Percentiles rank a stretch among this genome's conserved stretches.
Evolutionary conservation across 2,888 invertebrate species (phyloP).

Genomic region (Pristionchus arcanus): DNA sequence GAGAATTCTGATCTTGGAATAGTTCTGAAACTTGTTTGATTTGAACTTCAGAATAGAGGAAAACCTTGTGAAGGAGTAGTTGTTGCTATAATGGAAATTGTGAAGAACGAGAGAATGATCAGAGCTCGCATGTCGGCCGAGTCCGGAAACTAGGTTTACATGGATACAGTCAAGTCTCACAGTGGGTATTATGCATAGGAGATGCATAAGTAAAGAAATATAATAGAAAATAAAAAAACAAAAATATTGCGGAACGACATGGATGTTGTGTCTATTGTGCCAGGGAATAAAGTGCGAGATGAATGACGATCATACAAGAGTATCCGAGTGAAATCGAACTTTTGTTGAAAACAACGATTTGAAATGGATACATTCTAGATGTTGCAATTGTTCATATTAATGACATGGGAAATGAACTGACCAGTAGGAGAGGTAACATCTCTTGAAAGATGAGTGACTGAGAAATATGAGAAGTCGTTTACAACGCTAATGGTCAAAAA

Average conservation of each 20-base stretch:
- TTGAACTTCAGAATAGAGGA: neutral
- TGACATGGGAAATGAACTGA: neutral
- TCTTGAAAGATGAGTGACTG: neutral
- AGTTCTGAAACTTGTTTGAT: neutral
- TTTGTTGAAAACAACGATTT: neutral
- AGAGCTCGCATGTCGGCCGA: too few relatives aligned
- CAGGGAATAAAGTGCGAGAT: too few relatives aligned
- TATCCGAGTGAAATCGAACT: neutral
- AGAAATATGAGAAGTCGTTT: neutral
- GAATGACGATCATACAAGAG: neutral
- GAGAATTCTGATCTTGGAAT: slow-evolving; percentile 29
- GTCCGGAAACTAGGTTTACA: too few relatives aligned
- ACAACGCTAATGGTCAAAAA: neutral
- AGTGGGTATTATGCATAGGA: too few relatives aligned
- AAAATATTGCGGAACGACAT: too few relatives aligned
- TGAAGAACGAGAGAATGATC: too few relatives aligned
- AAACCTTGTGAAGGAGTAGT: neutral
- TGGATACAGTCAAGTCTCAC: too few relatives aligned
- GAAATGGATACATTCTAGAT: neutral
- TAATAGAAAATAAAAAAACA: too few relatives aligned
- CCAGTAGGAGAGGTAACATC: neutral
- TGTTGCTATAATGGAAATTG: neutral
- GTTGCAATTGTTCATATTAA: neutral
- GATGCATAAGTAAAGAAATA: too few relatives aligned
- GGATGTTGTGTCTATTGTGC: neutral